phyloP scores from a whole-genome alignment of 2,888 invertebrate species.

The Nyleta sp. region DNA sequence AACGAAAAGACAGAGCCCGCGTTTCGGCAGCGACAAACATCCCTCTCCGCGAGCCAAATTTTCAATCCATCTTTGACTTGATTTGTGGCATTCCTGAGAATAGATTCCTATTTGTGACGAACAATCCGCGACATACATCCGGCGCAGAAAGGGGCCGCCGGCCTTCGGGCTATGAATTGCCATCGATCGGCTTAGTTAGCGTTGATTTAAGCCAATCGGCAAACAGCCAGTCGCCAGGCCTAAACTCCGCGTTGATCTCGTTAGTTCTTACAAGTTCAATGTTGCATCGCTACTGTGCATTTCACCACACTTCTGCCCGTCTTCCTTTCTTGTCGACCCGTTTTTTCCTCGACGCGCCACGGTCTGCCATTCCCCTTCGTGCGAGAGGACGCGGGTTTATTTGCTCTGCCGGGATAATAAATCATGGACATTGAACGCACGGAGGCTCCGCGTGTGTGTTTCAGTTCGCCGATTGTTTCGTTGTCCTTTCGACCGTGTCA shows the following conservation, averaged over 20 bases:
- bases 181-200: constrained; percentile 82
- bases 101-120: constrained; percentile 13
- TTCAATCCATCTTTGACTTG: constrained; percentile 10
- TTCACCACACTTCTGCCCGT: constrained; percentile 53
- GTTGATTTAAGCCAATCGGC: constrained; percentile 82
- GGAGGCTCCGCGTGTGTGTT: constrained; percentile 10
- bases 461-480: constrained; percentile 15
- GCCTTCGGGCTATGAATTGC: constrained; percentile 76
- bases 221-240: constrained; percentile 79
- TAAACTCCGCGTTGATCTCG: constrained; percentile 79
- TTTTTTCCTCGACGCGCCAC: constrained; percentile 33
- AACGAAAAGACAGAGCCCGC: not conserved
- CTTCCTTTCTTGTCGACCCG: constrained; percentile 40
- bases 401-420: constrained; percentile 42
- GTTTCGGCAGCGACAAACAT: constrained; percentile 9
- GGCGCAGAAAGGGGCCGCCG: constrained; percentile 74
- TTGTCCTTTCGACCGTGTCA: constrained; percentile 28
- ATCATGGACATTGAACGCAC: constrained; percentile 21
- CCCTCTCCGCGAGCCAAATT: not conserved
- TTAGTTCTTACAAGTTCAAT: constrained; percentile 81
- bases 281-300: constrained; percentile 73
- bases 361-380: constrained; percentile 22
- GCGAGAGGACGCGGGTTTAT: constrained; percentile 33
- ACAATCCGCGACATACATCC: constrained; percentile 51
- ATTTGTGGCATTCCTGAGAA: constrained; percentile 38